Percentiles rank a stretch among this genome's conserved stretches.
These are phyloP conservation scores for Drosophila imparisetae DNA, from an alignment of 2,888 invertebrate species.

Conservation along the genomic window DNA sequence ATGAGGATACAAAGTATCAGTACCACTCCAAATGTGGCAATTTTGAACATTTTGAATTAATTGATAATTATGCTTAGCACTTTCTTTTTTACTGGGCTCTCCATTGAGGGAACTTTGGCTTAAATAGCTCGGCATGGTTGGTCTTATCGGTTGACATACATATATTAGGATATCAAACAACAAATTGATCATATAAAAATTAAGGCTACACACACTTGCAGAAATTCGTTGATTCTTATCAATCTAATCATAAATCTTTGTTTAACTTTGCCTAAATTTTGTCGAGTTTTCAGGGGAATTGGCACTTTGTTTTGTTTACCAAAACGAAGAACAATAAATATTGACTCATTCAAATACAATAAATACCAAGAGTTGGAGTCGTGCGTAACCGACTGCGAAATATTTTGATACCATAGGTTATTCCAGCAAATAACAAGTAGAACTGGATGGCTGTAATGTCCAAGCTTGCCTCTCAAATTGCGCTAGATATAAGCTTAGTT, in stretches of 20 bases:
- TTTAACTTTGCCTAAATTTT: slow-evolving; percentile 45
- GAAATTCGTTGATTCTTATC: slow-evolving; percentile 31
- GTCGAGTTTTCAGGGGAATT: slow-evolving; percentile 15
- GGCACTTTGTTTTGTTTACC: slow-evolving; percentile 5
- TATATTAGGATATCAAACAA: slow-evolving; percentile 15
- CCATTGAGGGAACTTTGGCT: slow-evolving; percentile 20
- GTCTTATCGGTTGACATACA: slow-evolving; percentile 50
- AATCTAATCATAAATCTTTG: slow-evolving; percentile 15
- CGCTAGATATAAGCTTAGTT: too few species aligned
- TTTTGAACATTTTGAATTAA: slow-evolving; percentile 11
- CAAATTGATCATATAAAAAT: slow-evolving; percentile 22
- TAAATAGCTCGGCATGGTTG: slow-evolving; percentile 50
- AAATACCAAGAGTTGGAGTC: neutral
- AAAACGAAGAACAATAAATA: slow-evolving; percentile 49
- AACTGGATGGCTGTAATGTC: neutral
- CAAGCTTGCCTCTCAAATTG: neutral
- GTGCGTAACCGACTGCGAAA: too few species aligned
- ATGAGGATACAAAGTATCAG: slow-evolving; percentile 13
- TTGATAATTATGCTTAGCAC: slow-evolving; percentile 30
- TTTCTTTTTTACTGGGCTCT: slow-evolving; percentile 34
- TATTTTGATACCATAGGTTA: neutral
- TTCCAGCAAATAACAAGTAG: too few species aligned
- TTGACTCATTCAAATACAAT: slow-evolving; percentile 21
- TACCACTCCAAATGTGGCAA: slow-evolving; percentile 3
- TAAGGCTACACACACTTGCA: neutral